These are phyloP conservation scores for Trachythela sp. DNA, from an alignment of 64 coral and sea anemone species.

Conservation along the genomic window DNA sequence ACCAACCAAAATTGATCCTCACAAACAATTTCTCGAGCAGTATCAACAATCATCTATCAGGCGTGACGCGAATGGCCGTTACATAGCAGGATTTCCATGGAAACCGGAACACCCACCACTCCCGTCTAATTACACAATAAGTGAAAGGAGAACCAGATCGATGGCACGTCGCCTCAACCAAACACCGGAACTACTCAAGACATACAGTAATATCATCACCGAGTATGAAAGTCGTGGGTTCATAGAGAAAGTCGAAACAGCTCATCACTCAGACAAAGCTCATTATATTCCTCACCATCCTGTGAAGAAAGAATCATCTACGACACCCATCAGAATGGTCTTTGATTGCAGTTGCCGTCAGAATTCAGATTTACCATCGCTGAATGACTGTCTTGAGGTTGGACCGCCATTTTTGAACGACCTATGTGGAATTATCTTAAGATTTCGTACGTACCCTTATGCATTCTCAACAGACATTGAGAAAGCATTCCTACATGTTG, in stretches of 20 bases:
- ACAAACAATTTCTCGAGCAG: not conserved
- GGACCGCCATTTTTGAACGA: not conserved
- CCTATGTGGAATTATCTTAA: not conserved
- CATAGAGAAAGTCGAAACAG: constrained; percentile 30
- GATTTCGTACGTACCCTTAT: not conserved
- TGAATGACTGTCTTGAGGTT: not conserved
- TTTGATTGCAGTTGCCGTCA: not conserved
- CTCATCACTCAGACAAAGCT: not conserved
- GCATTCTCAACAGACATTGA: not conserved
- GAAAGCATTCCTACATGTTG: constrained; percentile 6
- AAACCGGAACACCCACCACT: constrained; percentile 26
- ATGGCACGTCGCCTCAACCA: not conserved
- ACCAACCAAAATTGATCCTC: not conserved
- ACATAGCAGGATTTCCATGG: constrained; percentile 46
- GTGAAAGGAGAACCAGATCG: not conserved
- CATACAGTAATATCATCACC: not conserved
- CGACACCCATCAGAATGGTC: too few relatives aligned
- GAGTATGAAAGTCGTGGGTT: constrained; percentile 23
- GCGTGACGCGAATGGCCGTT: constrained; percentile 1
- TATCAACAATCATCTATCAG: constrained; percentile 39
- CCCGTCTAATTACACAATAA: constrained; percentile 10
- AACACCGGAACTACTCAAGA: not conserved
- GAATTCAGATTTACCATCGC: not conserved
- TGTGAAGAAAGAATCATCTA: not conserved
- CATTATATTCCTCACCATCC: constrained; percentile 4